These are phyloP conservation scores for Rattus rattus DNA, from an alignment of 2,113 vertebrate species.

Conservation along the genomic window DNA sequence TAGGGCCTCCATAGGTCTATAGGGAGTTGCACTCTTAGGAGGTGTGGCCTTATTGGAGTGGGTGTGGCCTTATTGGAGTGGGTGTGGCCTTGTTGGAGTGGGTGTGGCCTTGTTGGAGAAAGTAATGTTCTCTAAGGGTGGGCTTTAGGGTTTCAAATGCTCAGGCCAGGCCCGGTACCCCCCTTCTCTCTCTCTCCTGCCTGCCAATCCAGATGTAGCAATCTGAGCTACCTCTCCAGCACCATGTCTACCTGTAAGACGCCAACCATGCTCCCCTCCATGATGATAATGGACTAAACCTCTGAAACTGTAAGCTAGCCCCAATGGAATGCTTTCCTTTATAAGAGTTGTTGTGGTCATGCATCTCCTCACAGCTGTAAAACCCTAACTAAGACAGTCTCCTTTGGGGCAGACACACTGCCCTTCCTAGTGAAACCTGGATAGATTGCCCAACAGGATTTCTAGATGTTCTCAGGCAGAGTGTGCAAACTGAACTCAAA, in stretches of 20 bases:
- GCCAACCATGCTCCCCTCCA: neutral
- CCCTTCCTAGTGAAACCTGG: neutral
- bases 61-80: neutral
- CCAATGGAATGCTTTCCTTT: neutral
- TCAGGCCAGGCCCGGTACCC: neutral
- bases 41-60: neutral
- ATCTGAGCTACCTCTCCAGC: neutral
- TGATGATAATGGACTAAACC: neutral
- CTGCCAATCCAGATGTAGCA: neutral
- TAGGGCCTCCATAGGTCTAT: neutral
- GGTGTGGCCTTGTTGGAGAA: neutral
- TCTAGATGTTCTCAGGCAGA: conserved; percentile 39
- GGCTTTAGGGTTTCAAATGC: neutral
- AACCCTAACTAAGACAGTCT: neutral
- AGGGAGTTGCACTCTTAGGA: neutral
- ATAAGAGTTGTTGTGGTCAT: neutral
- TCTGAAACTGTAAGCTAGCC: neutral
- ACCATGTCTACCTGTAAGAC: too few relatives aligned
- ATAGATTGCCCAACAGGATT: neutral
- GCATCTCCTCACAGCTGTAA: neutral
- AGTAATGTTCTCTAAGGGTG: neutral
- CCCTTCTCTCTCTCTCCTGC: neutral
- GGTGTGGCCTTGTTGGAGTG: neutral
- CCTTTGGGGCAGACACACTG: neutral
- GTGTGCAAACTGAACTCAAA: conserved; percentile 20